Conservation (phyloP, 2,888 invertebrate genomes). For the Tachystola acroxantha region DNA sequence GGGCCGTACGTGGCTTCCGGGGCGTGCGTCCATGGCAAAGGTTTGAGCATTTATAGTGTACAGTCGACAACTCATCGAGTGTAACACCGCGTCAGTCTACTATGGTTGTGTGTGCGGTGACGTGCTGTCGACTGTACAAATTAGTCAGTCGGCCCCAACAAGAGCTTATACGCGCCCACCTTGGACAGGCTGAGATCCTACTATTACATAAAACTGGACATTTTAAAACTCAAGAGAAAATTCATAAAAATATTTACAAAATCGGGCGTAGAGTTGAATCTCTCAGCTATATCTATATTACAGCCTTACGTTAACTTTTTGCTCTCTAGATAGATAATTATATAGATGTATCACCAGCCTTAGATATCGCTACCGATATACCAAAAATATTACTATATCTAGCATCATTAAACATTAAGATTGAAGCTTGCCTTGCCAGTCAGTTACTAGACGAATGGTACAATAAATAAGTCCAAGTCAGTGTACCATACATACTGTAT, state of each 20-base stretch:
- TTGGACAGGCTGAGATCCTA: constrained; percentile 15
- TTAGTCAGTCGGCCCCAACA: too few relatives aligned
- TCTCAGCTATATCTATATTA: constrained; percentile 47
- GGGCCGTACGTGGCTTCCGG: too few relatives aligned
- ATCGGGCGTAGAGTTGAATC: constrained; percentile 57
- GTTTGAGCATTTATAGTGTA: too few relatives aligned
- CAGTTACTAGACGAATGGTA: background rate
- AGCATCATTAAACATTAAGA: constrained; percentile 4
- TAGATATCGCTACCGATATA: constrained; percentile 39
- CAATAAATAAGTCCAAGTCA: too few relatives aligned
- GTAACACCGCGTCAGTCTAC: too few relatives aligned
- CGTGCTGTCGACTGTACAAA: too few relatives aligned
- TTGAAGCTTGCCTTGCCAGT: constrained; percentile 7
- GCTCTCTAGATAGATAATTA: constrained; percentile 31
- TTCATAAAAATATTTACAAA: constrained; percentile 25
- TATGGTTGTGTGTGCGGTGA: too few relatives aligned
- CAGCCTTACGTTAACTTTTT: constrained; percentile 44
- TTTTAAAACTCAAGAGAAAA: constrained; percentile 17
- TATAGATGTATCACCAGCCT: constrained; percentile 68
- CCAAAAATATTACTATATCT: constrained; percentile 25
- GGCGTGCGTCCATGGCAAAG: too few relatives aligned
- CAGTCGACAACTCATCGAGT: too few relatives aligned
- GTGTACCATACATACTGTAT: too few relatives aligned
- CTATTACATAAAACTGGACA: constrained; percentile 4
- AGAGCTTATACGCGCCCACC: constrained; percentile 1